Evolutionary conservation across 2,888 invertebrate species (phyloP).

Genomic region (Mesochorus sp.): DNA sequence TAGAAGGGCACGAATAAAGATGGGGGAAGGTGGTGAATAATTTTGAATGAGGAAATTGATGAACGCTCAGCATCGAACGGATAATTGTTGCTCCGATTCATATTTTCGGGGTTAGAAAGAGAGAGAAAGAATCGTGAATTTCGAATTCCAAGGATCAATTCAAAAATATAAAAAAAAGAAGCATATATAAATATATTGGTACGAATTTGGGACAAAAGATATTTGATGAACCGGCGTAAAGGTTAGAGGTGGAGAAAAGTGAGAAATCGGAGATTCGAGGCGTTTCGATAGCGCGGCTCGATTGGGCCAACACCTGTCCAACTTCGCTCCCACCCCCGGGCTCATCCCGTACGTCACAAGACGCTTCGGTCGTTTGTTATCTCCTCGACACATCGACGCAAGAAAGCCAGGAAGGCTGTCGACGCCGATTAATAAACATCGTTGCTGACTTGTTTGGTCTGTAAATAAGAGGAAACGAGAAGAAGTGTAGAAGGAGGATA

Average conservation of each 20-base stretch:
- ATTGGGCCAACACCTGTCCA: constrained; percentile 41
- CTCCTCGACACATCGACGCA: constrained; percentile 34
- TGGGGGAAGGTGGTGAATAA: constrained; percentile 21
- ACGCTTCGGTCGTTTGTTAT: constrained; percentile 28
- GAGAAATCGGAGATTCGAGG: constrained; percentile 23
- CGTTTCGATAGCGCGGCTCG: constrained; percentile 36
- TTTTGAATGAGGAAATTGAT: not conserved
- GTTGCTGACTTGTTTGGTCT: not conserved
- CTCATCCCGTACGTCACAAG: constrained; percentile 31
- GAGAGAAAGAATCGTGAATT: too few species aligned
- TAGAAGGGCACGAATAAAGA: constrained; percentile 72
- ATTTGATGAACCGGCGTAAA: not conserved
- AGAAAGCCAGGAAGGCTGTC: constrained; percentile 25
- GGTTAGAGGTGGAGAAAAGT: not conserved
- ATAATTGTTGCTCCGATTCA: too few species aligned
- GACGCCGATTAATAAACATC: constrained; percentile 1
- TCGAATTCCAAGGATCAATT: too few species aligned
- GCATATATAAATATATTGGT: too few species aligned
- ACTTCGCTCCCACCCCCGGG: constrained; percentile 1
- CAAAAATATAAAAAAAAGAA: too few species aligned
- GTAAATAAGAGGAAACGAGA: not conserved
- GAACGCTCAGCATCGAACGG: not conserved
- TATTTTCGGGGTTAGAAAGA: not conserved
- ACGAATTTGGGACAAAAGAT: not conserved
- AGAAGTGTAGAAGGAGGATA: not conserved